Evolutionary conservation across 1,140 invertebrate species (phyloP).

Genomic region (Hyphantria cunea): DNA sequence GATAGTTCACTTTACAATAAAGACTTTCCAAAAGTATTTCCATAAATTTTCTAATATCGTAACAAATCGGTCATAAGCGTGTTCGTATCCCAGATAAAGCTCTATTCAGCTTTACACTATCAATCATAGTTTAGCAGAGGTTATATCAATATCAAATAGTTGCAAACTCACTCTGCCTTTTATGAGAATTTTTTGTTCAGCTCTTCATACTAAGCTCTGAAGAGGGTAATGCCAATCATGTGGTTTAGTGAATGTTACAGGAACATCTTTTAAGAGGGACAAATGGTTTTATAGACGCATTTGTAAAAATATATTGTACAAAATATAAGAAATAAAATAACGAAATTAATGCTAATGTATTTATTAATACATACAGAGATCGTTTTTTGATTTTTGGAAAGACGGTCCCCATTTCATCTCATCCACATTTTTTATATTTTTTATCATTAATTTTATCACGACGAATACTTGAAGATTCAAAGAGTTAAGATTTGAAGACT

Average conservation of each 20-base stretch:
- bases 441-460: no score
- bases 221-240: conserved; percentile 60
- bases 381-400: no score
- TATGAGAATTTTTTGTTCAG: conserved; percentile 43
- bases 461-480: no score
- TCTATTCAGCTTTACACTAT: conserved; percentile 59
- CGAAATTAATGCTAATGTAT: no score
- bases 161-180: conserved; percentile 62
- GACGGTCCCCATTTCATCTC: no score
- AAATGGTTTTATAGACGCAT: not conserved
- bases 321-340: no score
- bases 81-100: conserved; percentile 51
- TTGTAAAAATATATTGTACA: not conserved
- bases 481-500: no score
- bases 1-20: conserved; percentile 22
- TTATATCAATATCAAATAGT: conserved; percentile 62
- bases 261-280: not conserved
- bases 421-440: no score
- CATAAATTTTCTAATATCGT: conserved; percentile 55
- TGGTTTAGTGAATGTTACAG: conserved; percentile 4
- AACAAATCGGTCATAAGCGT: conserved; percentile 57
- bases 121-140: conserved; percentile 70
- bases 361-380: no score
- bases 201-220: conserved; percentile 39
- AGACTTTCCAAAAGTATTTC: conserved; percentile 19